phyloP scores from a whole-genome alignment of 2,888 invertebrate genomes.

The Caenorhabditis auriculariae region DNA sequence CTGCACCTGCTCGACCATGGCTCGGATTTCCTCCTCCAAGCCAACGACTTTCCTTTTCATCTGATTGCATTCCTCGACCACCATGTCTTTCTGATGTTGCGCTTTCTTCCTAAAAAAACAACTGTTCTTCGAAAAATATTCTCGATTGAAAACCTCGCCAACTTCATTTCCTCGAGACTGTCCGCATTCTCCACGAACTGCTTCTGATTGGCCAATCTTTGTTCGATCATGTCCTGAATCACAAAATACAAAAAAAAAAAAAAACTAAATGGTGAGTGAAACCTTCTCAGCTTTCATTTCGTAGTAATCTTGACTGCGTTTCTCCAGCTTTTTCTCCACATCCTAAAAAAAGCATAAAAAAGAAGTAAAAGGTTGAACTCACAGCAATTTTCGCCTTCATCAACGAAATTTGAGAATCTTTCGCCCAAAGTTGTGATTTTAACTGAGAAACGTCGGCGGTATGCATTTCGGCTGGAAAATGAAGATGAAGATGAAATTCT shows the following conservation, averaged over 20 bases:
- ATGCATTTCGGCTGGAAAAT: slow-evolving; percentile 16
- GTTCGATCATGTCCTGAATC: slow-evolving; percentile 61
- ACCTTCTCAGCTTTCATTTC: slow-evolving; percentile 41
- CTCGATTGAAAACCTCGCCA: slow-evolving; percentile 39
- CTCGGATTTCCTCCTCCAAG: slow-evolving; percentile 40
- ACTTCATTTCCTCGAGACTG: slow-evolving; percentile 33
- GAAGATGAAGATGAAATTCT: neutral
- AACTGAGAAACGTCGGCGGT: slow-evolving; percentile 3
- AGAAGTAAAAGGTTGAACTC: slow-evolving; percentile 2
- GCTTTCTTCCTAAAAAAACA: slow-evolving; percentile 26
- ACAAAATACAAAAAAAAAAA: neutral
- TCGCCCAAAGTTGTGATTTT: slow-evolving; percentile 40
- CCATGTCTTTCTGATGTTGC: slow-evolving; percentile 32
- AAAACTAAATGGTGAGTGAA: too few species aligned
- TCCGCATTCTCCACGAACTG: slow-evolving; percentile 13
- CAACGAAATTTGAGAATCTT: slow-evolving; percentile 43
- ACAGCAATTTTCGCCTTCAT: slow-evolving; percentile 30
- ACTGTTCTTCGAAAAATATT: too few species aligned
- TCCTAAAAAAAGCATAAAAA: slow-evolving; percentile 16
- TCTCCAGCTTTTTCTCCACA: slow-evolving; percentile 36
- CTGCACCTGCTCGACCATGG: slow-evolving; percentile 45
- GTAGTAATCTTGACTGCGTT: slow-evolving; percentile 34
- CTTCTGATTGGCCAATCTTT: slow-evolving; percentile 21
- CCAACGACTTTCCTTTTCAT: slow-evolving; percentile 26
- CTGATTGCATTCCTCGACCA: slow-evolving; percentile 31